phyloP scores from a whole-genome alignment of 2,113 vertebrate genomes.

The Zeus faber region DNA sequence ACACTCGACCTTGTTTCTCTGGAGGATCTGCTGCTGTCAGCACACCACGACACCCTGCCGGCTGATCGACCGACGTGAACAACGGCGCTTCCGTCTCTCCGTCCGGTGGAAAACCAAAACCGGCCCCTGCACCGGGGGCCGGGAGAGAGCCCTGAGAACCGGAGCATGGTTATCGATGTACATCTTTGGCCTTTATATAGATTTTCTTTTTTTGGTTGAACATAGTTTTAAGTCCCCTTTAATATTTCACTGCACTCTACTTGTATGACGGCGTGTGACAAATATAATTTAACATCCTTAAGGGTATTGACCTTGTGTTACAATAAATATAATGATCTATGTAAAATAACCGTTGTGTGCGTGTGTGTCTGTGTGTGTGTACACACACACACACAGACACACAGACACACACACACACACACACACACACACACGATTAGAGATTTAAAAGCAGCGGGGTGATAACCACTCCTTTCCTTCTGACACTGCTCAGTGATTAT shows the following conservation, averaged over 20 bases:
- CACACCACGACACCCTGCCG: constrained; percentile 46
- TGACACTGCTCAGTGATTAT: background rate
- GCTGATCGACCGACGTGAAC: constrained; percentile 63
- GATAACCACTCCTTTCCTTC: background rate
- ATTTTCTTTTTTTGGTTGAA: too few relatives aligned
- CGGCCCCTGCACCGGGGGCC: constrained; percentile 42
- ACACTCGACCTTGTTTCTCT: constrained; percentile 56
- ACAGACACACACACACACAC: background rate
- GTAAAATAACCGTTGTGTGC: too few relatives aligned
- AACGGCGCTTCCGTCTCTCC: constrained; percentile 48
- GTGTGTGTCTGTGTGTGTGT: too few relatives aligned
- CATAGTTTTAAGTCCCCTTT: too few relatives aligned
- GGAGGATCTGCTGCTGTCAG: constrained; percentile 55
- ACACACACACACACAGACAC: background rate
- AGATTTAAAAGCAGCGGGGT: background rate
- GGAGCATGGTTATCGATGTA: too few relatives aligned
- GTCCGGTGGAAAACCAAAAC: constrained; percentile 47
- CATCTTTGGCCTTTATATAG: too few relatives aligned
- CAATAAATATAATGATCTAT: too few relatives aligned
- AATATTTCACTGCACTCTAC: too few relatives aligned
- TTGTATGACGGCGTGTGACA: too few relatives aligned
- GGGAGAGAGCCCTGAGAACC: too few relatives aligned
- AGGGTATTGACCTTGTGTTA: too few relatives aligned
- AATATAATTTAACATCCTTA: too few relatives aligned
- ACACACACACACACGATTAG: background rate